Percentiles rank a stretch among this genome's conserved stretches.
Conservation (phyloP, 2,888 invertebrate species). For the Clivina fossor region DNA sequence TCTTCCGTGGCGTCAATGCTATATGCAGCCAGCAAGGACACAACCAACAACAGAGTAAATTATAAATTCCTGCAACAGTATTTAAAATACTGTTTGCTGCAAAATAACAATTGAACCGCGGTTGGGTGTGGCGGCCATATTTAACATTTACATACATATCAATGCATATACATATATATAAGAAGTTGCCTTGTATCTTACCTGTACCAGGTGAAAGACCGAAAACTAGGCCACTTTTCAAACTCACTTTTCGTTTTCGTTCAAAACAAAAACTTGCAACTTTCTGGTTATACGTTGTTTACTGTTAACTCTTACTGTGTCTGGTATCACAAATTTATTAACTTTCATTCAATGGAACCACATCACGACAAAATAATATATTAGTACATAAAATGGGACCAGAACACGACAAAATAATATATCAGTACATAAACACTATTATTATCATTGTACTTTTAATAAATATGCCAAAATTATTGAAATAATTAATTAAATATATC, state of each 20-base stretch:
- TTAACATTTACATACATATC: conserved; percentile 19
- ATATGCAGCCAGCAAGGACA: not conserved
- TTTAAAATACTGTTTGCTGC: too few relatives aligned
- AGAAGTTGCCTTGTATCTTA: conserved; percentile 23
- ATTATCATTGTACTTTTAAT: too few relatives aligned
- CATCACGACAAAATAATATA: too few relatives aligned
- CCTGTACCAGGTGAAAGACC: conserved; percentile 40
- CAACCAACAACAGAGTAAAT: not conserved
- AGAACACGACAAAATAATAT: too few relatives aligned
- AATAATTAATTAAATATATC: too few relatives aligned
- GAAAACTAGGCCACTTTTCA: conserved; percentile 40
- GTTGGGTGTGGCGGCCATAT: conserved; percentile 22
- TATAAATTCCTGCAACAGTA: too few relatives aligned
- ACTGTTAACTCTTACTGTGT: too few relatives aligned
- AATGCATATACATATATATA: conserved; percentile 20
- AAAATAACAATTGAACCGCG: conserved; percentile 19
- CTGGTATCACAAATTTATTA: too few relatives aligned
- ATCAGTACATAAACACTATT: too few relatives aligned
- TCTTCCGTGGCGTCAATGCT: conserved; percentile 28
- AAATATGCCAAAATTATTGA: too few relatives aligned
- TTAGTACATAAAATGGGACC: too few relatives aligned
- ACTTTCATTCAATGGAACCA: too few relatives aligned
- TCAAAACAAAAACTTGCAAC: conserved; percentile 26
- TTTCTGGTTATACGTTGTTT: conserved; percentile 17
- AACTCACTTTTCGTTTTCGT: conserved; percentile 41